Conservation (phyloP, 1,140 invertebrate genomes). For the Drosophila kikkawai region DNA sequence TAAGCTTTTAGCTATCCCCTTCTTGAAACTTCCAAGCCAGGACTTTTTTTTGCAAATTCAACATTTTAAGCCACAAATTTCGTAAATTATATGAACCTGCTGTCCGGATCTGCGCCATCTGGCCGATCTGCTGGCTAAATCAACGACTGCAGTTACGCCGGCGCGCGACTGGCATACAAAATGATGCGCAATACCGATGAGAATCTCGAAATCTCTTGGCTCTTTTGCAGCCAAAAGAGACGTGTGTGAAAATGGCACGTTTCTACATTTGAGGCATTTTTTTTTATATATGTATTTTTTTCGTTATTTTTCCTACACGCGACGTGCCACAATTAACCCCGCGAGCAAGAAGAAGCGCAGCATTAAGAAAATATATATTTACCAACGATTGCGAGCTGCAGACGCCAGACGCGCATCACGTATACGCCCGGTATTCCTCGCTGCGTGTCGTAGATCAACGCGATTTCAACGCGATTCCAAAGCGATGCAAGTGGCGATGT, state of each 20-base stretch:
- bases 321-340: conserved; percentile 76
- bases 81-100: conserved; percentile 48
- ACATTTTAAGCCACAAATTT: conserved; percentile 38
- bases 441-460: conserved; percentile 75
- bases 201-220: conserved; percentile 51
- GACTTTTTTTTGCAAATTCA: conserved; percentile 29
- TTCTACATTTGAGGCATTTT: conserved; percentile 72
- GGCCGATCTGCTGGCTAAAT: conserved; percentile 36
- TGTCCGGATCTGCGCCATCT: conserved; percentile 41
- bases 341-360: conserved; percentile 8
- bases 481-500: conserved; percentile 57
- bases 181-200: conserved; percentile 45
- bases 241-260: conserved; percentile 79
- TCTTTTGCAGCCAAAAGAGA: conserved; percentile 49
- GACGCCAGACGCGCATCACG: conserved; percentile 73
- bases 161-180: conserved; percentile 38
- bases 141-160: conserved; percentile 39
- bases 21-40: background rate
- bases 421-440: conserved; percentile 69
- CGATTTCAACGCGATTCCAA: conserved; percentile 64
- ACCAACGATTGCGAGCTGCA: conserved; percentile 41
- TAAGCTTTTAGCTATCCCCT: background rate
- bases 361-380: conserved; percentile 63
- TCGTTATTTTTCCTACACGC: conserved; percentile 55
- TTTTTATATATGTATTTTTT: conserved; percentile 50